Evolutionary conservation across 1,140 invertebrate species (phyloP).

Genomic region (Eufriesea mexicana): DNA sequence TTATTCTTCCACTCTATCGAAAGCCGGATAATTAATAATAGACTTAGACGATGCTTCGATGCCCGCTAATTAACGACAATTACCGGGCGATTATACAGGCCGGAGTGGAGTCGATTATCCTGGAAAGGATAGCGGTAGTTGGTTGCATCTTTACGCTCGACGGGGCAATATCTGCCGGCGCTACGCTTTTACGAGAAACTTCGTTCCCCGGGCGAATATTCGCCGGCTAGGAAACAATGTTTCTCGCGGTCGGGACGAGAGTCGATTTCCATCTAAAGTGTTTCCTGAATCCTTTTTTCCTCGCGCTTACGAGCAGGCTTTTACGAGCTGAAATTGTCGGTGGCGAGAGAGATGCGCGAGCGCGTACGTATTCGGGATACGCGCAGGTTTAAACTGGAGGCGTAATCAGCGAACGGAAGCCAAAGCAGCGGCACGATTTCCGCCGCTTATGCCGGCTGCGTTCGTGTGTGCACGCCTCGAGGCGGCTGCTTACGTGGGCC

Average conservation of each 20-base stretch:
- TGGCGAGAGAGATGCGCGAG: no score
- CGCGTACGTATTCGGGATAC: background rate
- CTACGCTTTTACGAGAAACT: conserved; percentile 16
- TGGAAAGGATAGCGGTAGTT: background rate
- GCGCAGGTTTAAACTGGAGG: conserved; percentile 26
- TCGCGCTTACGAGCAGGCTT: background rate
- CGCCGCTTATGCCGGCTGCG: conserved; percentile 51
- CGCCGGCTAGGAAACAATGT: conserved; percentile 28
- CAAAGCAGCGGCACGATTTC: conserved; percentile 57
- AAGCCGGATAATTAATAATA: background rate
- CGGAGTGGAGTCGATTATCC: conserved; percentile 13
- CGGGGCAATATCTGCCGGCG: conserved; percentile 5
- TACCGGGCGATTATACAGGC: background rate
- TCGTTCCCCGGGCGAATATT: background rate
- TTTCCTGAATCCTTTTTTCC: conserved; percentile 17
- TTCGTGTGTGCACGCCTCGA: conserved; percentile 38
- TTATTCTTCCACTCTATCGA: background rate
- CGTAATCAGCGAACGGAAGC: conserved; percentile 53
- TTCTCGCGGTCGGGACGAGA: conserved; percentile 28
- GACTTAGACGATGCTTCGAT: no score
- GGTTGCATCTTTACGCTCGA: background rate
- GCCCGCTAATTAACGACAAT: conserved; percentile 33
- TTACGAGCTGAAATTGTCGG: conserved; percentile 46
- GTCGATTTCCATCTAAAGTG: conserved; percentile 46
- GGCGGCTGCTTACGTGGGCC: conserved; percentile 53